These are phyloP conservation scores for Rissa tridactyla DNA, from an alignment of 2,113 vertebrate genomes.

Conservation along the genomic window DNA sequence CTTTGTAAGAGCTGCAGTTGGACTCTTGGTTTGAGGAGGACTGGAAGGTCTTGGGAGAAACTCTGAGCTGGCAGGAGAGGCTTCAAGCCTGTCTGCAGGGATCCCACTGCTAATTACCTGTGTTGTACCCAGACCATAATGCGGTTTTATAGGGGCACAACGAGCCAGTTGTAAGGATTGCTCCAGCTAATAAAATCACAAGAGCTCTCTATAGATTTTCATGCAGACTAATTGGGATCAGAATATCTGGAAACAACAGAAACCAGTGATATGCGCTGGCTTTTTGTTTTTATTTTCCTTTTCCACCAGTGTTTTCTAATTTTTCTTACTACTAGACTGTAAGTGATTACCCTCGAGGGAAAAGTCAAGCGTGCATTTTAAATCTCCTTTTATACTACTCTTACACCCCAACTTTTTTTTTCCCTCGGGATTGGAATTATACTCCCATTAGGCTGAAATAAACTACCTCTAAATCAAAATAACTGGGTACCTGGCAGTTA, in stretches of 20 bases:
- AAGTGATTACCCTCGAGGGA: neutral
- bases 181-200: neutral
- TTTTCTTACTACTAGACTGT: neutral
- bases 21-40: neutral
- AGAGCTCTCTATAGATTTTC: neutral
- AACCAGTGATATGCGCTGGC: neutral
- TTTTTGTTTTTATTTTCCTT: neutral
- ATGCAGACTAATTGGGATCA: neutral
- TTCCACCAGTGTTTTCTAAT: neutral
- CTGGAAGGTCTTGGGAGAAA: neutral
- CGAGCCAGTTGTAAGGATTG: neutral
- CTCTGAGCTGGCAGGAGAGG: neutral
- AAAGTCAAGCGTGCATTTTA: neutral
- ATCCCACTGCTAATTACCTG: neutral
- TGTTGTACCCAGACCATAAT: neutral
- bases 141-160: neutral
- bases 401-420: neutral
- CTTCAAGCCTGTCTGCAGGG: neutral
- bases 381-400: neutral
- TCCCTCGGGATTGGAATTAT: neutral
- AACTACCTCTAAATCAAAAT: neutral
- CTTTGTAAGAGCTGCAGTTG: neutral
- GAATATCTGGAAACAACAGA: neutral
- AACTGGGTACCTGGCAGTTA: neutral
- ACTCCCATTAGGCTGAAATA: neutral